phyloP scores from a whole-genome alignment of 2,113 vertebrate genomes.

The Meles meles region DNA sequence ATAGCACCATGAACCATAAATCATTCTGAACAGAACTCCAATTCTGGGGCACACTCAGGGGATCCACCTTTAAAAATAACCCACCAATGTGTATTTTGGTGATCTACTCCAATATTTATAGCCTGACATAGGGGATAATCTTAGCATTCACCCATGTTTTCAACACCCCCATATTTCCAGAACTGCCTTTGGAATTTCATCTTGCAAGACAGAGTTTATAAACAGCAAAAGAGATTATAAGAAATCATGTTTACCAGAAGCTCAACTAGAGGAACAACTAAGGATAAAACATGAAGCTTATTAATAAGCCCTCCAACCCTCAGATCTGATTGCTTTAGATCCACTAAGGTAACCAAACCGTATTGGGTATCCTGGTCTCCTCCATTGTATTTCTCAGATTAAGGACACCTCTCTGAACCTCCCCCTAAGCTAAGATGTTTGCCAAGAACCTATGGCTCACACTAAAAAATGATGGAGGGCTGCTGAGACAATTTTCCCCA shows the following conservation, averaged over 20 bases:
- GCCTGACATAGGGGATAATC: neutral
- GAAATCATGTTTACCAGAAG: neutral
- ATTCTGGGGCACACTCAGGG: neutral
- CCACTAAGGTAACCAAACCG: rapidly evolving
- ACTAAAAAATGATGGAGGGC: neutral
- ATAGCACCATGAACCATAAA: neutral
- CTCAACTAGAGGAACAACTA: neutral
- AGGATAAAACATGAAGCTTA: neutral
- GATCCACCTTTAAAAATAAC: neutral
- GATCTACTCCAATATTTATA: neutral
- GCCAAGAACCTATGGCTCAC: neutral
- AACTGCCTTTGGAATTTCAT: neutral
- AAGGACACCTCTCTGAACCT: neutral
- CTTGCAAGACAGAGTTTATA: neutral
- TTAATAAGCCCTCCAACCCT: neutral
- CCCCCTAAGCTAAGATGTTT: neutral
- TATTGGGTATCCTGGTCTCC: rapidly evolving
- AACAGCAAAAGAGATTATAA: neutral
- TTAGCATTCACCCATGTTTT: neutral
- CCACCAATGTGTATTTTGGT: neutral
- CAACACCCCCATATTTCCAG: neutral
- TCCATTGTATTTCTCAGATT: neutral
- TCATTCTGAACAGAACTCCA: neutral
- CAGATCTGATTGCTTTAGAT: neutral
- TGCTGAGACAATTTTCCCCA: neutral